A percentile compares a stretch with the other conserved stretches of the same genome.
Evolutionary conservation across 37 sponge, comb jelly and placozoan genomes (phyloP).

Genomic region (Sycon ciliatum): DNA sequence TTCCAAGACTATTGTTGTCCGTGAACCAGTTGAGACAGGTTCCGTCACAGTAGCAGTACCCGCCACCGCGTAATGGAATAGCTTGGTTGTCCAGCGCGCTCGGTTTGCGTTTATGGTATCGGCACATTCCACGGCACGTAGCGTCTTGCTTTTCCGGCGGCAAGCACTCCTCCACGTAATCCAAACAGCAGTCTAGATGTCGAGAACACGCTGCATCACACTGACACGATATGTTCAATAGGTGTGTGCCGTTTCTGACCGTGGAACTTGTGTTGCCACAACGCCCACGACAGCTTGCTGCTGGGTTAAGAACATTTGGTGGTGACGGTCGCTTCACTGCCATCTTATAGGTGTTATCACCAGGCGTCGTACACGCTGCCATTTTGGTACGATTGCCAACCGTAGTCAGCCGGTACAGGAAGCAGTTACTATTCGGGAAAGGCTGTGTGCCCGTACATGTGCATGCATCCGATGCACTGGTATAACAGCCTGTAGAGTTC

Average conservation of each 20-base stretch:
- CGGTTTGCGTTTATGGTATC: not conserved
- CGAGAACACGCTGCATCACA: conserved; percentile 32
- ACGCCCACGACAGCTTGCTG: conserved; percentile 20
- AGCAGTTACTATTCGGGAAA: not conserved
- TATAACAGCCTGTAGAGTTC: not conserved
- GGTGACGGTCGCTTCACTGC: conserved; percentile 29
- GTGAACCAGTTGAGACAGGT: conserved; percentile 27
- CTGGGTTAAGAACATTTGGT: too few species aligned
- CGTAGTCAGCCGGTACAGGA: not conserved
- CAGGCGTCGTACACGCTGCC: not conserved
- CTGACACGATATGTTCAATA: too few species aligned
- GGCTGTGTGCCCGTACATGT: not conserved
- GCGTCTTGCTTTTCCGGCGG: not conserved
- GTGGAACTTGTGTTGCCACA: conserved; percentile 22
- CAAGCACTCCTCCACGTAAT: conserved; percentile 31
- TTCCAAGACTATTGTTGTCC: conserved; percentile 42
- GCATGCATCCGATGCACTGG: not conserved
- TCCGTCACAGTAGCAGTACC: conserved; percentile 35
- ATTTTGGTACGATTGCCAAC: not conserved
- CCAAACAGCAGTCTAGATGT: conserved; percentile 47
- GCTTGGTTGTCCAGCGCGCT: conserved; percentile 2
- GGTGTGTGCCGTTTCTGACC: too few species aligned
- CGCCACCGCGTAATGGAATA: conserved; percentile 31
- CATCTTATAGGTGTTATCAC: conserved; percentile 20
- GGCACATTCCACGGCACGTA: conserved; percentile 25